Evolutionary conservation across 37 sponge, comb jelly and placozoan genomes (phyloP).

Genomic region (Cliona cf. orientalis): DNA sequence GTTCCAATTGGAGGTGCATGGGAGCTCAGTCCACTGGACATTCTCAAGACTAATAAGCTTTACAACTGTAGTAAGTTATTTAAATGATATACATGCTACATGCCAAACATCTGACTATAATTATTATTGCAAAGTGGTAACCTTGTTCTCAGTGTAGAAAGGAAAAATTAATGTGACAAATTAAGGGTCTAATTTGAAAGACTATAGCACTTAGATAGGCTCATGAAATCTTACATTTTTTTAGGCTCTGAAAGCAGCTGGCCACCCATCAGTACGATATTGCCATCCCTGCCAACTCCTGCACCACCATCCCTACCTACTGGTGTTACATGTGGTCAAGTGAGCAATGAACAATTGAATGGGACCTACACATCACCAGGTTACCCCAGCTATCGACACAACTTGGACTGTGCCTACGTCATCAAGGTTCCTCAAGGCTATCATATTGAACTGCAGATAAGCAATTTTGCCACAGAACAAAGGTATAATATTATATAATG

Average conservation of each 20-base stretch:
- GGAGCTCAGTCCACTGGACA: slow-evolving; percentile 70
- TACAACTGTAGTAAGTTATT: slow-evolving; percentile 72
- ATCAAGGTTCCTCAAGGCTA: slow-evolving; percentile 47
- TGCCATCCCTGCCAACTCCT: background rate
- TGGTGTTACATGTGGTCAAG: slow-evolving; percentile 36
- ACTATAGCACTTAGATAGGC: no score
- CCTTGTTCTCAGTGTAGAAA: no score
- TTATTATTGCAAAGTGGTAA: no score
- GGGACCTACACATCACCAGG: slow-evolving; percentile 36
- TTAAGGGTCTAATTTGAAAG: no score
- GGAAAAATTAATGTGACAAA: no score
- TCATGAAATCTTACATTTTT: no score
- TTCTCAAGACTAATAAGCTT: slow-evolving; percentile 54
- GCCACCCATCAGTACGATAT: background rate
- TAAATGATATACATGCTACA: no score
- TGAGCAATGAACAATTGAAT: background rate
- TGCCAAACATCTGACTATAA: no score
- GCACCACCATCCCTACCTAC: slow-evolving; percentile 19
- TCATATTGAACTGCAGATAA: slow-evolving; percentile 3
- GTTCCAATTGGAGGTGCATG: slow-evolving; percentile 60
- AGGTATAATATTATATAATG: slow-evolving; percentile 8
- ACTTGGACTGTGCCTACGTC: slow-evolving; percentile 46
- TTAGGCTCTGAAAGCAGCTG: background rate
- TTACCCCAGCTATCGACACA: slow-evolving; percentile 16
- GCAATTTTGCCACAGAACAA: background rate